These are phyloP conservation scores for Sapayoa aenigma DNA, from an alignment of 2,113 vertebrate genomes.

Conservation along the genomic window DNA sequence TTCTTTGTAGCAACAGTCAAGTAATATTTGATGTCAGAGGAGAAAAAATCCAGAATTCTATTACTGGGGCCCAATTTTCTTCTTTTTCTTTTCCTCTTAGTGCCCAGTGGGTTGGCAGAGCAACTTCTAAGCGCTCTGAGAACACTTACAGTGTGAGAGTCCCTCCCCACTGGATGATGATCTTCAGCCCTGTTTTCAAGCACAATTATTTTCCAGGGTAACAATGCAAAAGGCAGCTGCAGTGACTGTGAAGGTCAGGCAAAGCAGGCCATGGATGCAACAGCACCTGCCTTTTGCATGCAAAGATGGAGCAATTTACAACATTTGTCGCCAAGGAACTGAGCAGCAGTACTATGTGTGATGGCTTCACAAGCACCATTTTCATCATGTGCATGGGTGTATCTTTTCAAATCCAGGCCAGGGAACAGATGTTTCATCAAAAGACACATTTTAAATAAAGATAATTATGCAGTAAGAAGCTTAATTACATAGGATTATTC, in stretches of 20 bases:
- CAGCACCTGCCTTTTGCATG: constrained; percentile 73
- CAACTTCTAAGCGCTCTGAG: background rate
- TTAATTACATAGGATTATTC: constrained; percentile 83
- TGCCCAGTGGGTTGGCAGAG: background rate
- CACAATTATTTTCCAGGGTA: constrained; percentile 33
- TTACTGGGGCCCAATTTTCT: background rate
- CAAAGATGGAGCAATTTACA: constrained; percentile 70
- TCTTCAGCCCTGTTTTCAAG: constrained; percentile 16
- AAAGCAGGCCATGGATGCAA: background rate
- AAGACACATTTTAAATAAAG: constrained; percentile 83
- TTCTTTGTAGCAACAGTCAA: background rate
- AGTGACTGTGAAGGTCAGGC: constrained; percentile 47
- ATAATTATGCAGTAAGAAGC: constrained; percentile 81
- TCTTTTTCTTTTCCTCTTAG: background rate
- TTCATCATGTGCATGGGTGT: constrained; percentile 54
- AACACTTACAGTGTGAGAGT: background rate
- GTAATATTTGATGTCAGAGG: background rate
- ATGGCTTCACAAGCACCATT: constrained; percentile 57
- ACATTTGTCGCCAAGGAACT: constrained; percentile 68
- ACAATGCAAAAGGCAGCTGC: constrained; percentile 67
- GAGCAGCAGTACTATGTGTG: constrained; percentile 58
- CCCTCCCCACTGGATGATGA: background rate
- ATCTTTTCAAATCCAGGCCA: constrained; percentile 79
- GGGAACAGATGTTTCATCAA: constrained; percentile 84
- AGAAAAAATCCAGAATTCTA: background rate